These are phyloP conservation scores for Mus caroli DNA, from an alignment of 2,797 vertebrate genomes.

Conservation along the genomic window DNA sequence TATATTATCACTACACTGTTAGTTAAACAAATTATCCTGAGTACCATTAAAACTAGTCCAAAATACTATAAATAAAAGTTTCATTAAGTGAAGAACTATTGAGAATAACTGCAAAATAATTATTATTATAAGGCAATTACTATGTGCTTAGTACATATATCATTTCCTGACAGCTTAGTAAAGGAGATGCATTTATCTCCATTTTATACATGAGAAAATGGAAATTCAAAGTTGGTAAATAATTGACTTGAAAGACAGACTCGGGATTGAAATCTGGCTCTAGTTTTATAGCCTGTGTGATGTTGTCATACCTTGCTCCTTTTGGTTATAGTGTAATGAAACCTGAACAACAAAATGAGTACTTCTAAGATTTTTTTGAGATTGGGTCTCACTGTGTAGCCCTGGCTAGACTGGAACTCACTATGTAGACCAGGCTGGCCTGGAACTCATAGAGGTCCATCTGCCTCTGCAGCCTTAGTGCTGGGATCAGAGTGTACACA, in stretches of 20 bases:
- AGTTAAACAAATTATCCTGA: slow-evolving; percentile 9
- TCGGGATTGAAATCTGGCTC: not conserved
- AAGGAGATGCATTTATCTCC: slow-evolving; percentile 34
- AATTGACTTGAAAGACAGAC: not conserved
- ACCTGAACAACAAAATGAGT: slow-evolving; percentile 44
- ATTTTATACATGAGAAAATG: slow-evolving; percentile 37
- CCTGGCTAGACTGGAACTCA: not conserved
- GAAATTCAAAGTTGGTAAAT: slow-evolving; percentile 44
- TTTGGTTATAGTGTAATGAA: not conserved
- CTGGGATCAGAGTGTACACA: not conserved
- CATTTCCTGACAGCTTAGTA: not conserved
- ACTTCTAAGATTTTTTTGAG: not conserved
- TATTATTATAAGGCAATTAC: not conserved
- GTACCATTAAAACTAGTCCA: slow-evolving; percentile 59
- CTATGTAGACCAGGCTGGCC: not conserved
- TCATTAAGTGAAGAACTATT: slow-evolving; percentile 32
- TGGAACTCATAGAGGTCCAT: not conserved
- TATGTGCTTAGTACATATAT: not conserved
- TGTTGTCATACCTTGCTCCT: not conserved
- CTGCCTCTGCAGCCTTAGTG: not conserved
- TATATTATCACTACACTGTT: not conserved
- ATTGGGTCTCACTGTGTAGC: not conserved
- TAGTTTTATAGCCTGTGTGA: not conserved
- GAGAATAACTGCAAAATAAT: not conserved
- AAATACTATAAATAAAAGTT: slow-evolving; percentile 44